Evolutionary conservation across 2,888 invertebrate species (phyloP).

Genomic region (Drosophila borborema): DNA sequence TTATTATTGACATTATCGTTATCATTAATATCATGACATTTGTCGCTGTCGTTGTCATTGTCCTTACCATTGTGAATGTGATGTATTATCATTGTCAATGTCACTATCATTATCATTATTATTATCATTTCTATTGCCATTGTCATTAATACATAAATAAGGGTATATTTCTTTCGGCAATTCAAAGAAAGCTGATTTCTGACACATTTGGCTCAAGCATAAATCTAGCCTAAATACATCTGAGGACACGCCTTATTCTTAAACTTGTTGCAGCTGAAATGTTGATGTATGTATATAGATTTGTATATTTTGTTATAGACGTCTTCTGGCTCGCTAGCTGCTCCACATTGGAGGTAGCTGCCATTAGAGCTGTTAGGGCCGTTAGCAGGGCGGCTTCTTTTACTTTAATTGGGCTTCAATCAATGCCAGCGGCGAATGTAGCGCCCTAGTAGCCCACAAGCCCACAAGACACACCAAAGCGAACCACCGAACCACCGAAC

Average conservation of each 20-base stretch:
- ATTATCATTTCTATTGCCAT: not conserved
- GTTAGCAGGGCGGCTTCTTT: constrained; percentile 56
- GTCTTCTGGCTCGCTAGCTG: constrained; percentile 29
- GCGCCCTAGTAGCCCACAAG: constrained; percentile 60
- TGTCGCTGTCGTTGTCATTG: not conserved
- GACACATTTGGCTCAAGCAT: constrained; percentile 3
- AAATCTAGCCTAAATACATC: constrained; percentile 11
- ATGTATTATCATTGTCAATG: constrained; percentile 1
- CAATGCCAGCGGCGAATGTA: constrained; percentile 64
- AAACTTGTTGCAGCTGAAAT: not conserved
- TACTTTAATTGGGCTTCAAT: constrained; percentile 74
- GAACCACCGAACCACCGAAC: constrained; percentile 8
- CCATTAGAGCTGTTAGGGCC: constrained; percentile 27
- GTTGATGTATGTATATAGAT: not conserved
- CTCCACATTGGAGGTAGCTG: constrained; percentile 42
- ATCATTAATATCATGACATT: not conserved
- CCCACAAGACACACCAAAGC: constrained; percentile 27
- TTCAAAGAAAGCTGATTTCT: constrained; percentile 2
- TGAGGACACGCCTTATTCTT: constrained; percentile 25
- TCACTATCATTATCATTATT: constrained; percentile 14
- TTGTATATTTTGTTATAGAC: constrained; percentile 5
- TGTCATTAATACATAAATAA: not conserved
- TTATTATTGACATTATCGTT: not conserved
- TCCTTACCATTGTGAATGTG: not conserved
- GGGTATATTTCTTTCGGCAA: not conserved